Evolutionary conservation across 2,797 vertebrate species (phyloP).

Genomic region (Lophius americanus): DNA sequence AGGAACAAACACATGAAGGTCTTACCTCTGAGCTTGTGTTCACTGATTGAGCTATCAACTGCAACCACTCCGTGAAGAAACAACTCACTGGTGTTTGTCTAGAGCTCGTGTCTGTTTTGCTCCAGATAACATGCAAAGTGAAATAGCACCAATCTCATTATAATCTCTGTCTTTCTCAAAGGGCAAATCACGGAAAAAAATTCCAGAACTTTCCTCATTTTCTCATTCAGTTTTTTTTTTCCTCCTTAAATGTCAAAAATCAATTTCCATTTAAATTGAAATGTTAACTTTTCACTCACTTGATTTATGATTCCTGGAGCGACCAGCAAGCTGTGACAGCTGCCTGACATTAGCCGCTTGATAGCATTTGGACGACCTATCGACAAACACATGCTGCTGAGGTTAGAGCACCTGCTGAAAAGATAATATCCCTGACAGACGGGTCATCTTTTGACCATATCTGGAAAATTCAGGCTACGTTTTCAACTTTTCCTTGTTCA

Average conservation of each 20-base stretch:
- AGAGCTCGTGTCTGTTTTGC: slow-evolving; percentile 28
- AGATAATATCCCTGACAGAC: slow-evolving; percentile 30
- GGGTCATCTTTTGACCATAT: slow-evolving; percentile 19
- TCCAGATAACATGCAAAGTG: slow-evolving; percentile 44
- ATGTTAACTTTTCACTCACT: slow-evolving; percentile 27
- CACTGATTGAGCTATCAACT: slow-evolving; percentile 24
- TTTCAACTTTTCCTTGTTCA: too few species aligned
- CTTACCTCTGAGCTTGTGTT: slow-evolving; percentile 17
- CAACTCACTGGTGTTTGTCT: slow-evolving; percentile 36
- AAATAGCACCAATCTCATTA: slow-evolving; percentile 52
- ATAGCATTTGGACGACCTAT: slow-evolving; percentile 25
- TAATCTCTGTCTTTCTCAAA: slow-evolving; percentile 28
- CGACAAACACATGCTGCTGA: slow-evolving; percentile 26
- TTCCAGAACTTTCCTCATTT: slow-evolving; percentile 9
- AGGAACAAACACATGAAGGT: slow-evolving; percentile 6
- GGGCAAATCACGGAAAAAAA: background rate
- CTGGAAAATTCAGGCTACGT: too few species aligned
- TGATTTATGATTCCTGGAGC: slow-evolving; percentile 8
- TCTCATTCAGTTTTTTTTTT: slow-evolving; percentile 18
- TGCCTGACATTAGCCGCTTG: slow-evolving; percentile 29
- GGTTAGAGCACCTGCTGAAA: slow-evolving; percentile 42
- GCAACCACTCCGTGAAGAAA: slow-evolving; percentile 44
- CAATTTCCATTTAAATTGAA: slow-evolving; percentile 65
- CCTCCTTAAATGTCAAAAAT: slow-evolving; percentile 57
- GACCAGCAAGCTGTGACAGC: slow-evolving; percentile 17